Evolutionary conservation across 2,797 vertebrate species (phyloP).

Genomic region (Florisuga fusca): DNA sequence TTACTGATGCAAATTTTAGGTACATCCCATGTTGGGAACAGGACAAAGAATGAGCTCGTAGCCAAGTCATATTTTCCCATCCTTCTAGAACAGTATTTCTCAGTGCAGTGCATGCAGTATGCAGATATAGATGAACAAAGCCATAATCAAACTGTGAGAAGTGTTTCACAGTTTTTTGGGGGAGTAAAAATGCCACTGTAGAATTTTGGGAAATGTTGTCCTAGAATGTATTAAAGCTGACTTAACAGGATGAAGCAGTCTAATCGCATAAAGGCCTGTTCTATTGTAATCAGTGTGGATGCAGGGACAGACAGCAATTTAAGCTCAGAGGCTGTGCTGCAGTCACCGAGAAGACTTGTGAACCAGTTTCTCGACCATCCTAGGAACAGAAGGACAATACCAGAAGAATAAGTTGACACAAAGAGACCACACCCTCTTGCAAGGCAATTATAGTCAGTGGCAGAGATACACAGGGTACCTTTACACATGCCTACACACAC

Average conservation of each 20-base stretch:
- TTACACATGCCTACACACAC: not conserved
- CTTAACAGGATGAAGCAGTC: not conserved
- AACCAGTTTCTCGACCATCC: not conserved
- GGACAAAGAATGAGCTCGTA: conserved; percentile 54
- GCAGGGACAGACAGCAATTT: not conserved
- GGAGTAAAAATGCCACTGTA: not conserved
- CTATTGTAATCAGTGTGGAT: not conserved
- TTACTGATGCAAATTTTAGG: conserved; percentile 25
- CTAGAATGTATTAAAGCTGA: not conserved
- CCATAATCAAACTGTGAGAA: not conserved
- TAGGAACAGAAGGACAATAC: not conserved
- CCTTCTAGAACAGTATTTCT: not conserved
- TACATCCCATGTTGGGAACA: not conserved
- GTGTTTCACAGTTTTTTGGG: not conserved
- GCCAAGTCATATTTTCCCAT: conserved; percentile 46
- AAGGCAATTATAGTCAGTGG: not conserved
- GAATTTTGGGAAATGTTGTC: not conserved
- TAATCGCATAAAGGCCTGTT: not conserved
- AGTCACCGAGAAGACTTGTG: not conserved
- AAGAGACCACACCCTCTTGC: conserved; percentile 48
- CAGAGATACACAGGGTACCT: not conserved
- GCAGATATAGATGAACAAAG: not conserved
- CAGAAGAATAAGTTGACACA: conserved; percentile 10
- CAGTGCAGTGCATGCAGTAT: not conserved
- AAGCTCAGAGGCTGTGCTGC: not conserved